Evolutionary conservation across 2,113 vertebrate genomes (phyloP).

Genomic region (Bolborhynchus lineola): DNA sequence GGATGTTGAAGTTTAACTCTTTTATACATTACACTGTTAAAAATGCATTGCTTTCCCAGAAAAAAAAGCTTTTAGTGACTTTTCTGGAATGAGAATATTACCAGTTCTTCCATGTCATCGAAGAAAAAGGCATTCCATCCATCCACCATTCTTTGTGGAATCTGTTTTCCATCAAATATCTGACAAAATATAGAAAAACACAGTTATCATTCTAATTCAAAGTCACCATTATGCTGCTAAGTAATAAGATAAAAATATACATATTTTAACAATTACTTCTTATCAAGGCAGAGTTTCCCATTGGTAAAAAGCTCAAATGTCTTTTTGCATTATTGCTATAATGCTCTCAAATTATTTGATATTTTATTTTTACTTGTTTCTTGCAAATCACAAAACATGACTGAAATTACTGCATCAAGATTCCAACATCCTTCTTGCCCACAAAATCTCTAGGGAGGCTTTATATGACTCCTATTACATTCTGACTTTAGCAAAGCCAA

Average conservation of each 20-base stretch:
- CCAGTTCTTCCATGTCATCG: constrained; percentile 90
- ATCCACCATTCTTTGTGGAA: constrained; percentile 94
- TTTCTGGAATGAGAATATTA: constrained; percentile 67
- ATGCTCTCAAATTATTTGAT: not conserved
- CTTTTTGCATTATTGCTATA: not conserved
- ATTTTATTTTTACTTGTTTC: not conserved
- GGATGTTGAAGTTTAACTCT: not conserved
- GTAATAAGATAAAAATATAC: not conserved
- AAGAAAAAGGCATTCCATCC: constrained; percentile 99
- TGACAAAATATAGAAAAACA: constrained; percentile 59
- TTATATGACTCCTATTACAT: not conserved
- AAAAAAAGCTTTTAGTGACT: not conserved
- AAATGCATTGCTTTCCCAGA: not conserved
- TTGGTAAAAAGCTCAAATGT: not conserved
- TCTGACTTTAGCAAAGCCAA: constrained; percentile 14
- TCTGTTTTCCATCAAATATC: constrained; percentile 91
- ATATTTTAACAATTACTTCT: not conserved
- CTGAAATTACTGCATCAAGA: constrained; percentile 8
- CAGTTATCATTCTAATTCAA: not conserved
- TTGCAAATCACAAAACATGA: not conserved
- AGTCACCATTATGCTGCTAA: not conserved
- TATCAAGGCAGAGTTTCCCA: not conserved
- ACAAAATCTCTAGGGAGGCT: constrained; percentile 20
- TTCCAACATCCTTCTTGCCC: not conserved
- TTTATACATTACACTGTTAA: not conserved